Evolutionary conservation across 2,113 vertebrate species (phyloP), one percentile per base, ranked within the genome.

Genomic region (Actenoides hombroni): DNA sequence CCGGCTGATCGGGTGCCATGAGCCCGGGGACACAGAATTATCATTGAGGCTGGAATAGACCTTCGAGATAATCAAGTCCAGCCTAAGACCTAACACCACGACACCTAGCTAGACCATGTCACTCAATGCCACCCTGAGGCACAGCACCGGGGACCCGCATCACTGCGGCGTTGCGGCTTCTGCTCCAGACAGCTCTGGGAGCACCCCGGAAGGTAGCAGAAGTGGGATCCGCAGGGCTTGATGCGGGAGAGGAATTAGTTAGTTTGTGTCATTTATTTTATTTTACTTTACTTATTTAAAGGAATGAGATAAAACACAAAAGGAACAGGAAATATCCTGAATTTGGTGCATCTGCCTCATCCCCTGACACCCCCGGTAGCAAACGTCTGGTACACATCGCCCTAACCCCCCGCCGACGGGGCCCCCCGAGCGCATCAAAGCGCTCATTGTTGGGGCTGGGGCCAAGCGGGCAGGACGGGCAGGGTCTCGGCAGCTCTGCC

Each of bases 391-490:
- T 78, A 80, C 94, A 93, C 95, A 76, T 54, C 90, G 61, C 95
- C 95, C 94, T 40, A 71, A 86, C 75, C 97, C 97, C 92, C 97
- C 97, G 95, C 96, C 86, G 97, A 94, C 96, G 78, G 96, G 94
- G 92, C 96, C 94, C 88, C 80, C 37, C 53, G 86, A 83, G 83
- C 65, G 92, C 97, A 97, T 97, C 98, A 97, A 98, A 98, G 98
- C 96, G 68, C 64, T 89, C 96, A 97, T 97, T 98, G 97, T 92
- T 96, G 37, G 95, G 76, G 88, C 94, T 88, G 96, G 94, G 89
- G 92, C 95, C 74, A 75, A 93, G 84, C 80, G 77, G 86, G 84
- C 78, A 35, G 86, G 93, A 86, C 91, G 54, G 54, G 93, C 93
- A 57, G 95, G 95, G 85, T 92, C 90, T 88, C 95, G 90, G 95